phyloP scores from a whole-genome alignment of 1,140 invertebrate species.

The Sycophila sp. region DNA sequence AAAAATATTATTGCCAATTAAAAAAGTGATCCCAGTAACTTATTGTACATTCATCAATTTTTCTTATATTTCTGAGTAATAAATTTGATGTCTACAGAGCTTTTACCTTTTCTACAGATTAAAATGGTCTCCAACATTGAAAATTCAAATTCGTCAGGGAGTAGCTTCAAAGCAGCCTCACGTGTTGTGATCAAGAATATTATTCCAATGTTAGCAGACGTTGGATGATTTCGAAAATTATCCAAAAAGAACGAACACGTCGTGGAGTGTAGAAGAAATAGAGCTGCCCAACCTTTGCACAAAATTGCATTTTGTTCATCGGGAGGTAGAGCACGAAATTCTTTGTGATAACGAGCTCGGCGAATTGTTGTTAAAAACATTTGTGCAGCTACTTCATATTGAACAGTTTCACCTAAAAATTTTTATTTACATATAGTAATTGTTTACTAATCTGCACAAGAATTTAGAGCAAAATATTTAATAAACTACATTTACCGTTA shows the following conservation, averaged over 20 bases:
- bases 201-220: slow-evolving; percentile 33
- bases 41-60: background rate
- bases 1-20: slow-evolving; percentile 1
- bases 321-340: slow-evolving; percentile 63
- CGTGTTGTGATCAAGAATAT: slow-evolving; percentile 47
- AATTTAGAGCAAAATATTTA: background rate
- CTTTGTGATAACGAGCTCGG: slow-evolving; percentile 67
- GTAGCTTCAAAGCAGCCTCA: slow-evolving; percentile 59
- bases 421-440: too few species aligned
- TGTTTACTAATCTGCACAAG: background rate
- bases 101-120: slow-evolving; percentile 70
- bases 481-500: background rate
- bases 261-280: slow-evolving; percentile 70
- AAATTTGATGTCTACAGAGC: background rate
- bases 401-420: slow-evolving; percentile 51
- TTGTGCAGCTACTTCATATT: slow-evolving; percentile 67
- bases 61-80: background rate
- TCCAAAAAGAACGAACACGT: slow-evolving; percentile 70
- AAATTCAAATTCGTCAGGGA: slow-evolving; percentile 69
- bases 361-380: slow-evolving; percentile 69
- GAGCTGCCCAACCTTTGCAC: slow-evolving; percentile 68
- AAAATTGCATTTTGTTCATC: slow-evolving; percentile 69
- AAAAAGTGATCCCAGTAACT: background rate
- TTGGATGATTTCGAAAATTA: slow-evolving; percentile 44
- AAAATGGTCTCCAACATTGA: slow-evolving; percentile 73